phyloP scores from a whole-genome alignment of 2,113 vertebrate genomes.

The Nycticryphes semicollaris region DNA sequence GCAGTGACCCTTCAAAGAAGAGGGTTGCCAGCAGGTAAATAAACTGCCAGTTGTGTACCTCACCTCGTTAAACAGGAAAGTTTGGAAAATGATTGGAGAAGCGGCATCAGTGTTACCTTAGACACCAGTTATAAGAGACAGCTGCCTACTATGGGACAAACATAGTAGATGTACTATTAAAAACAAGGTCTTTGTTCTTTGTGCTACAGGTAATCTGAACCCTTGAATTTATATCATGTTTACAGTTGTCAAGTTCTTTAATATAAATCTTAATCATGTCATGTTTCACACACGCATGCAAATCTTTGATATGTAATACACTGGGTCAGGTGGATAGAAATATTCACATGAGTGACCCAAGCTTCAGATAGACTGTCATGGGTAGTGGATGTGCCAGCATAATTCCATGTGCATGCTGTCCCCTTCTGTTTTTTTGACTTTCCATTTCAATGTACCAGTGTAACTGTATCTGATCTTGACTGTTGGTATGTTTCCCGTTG shows the following conservation, averaged over 20 bases:
- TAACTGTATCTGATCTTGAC: neutral
- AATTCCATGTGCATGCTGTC: neutral
- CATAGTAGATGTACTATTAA: neutral
- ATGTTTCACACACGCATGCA: neutral
- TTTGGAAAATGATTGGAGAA: conserved; percentile 41
- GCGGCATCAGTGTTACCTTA: conserved; percentile 30
- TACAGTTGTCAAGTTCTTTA: neutral
- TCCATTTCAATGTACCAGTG: neutral
- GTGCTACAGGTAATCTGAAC: neutral
- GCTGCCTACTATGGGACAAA: conserved; percentile 44
- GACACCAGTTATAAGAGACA: conserved; percentile 42
- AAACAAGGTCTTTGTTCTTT: conserved; percentile 11
- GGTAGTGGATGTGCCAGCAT: neutral
- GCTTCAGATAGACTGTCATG: neutral
- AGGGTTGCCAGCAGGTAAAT: conserved; percentile 37
- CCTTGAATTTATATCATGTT: neutral
- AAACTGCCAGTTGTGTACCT: conserved; percentile 17
- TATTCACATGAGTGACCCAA: neutral
- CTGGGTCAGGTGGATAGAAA: neutral
- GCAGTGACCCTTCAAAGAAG: conserved; percentile 32
- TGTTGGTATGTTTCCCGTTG: neutral
- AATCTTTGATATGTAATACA: neutral
- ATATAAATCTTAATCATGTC: neutral
- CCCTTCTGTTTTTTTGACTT: neutral
- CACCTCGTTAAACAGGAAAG: conserved; percentile 31